Conservation (phyloP, 1,140 invertebrate species). For the Brachionus paranguensis region DNA sequence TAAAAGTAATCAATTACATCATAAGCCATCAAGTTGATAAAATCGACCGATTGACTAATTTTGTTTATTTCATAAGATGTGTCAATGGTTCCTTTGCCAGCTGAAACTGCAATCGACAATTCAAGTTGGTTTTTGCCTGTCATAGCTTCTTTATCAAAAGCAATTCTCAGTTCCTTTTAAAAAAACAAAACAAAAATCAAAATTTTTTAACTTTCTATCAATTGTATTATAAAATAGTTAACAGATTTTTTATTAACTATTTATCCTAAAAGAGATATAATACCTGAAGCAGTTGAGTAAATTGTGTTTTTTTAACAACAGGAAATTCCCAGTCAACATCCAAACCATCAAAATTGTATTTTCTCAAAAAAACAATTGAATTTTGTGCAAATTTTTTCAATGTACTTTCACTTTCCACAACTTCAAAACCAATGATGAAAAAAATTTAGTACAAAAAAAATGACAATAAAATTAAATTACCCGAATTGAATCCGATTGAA, state of each 20-base stretch:
- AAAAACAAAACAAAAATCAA: neutral
- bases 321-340: constrained; percentile 49
- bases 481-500: constrained; percentile 44
- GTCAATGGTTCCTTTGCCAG: constrained; percentile 42
- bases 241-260: too few species aligned
- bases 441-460: constrained; percentile 44
- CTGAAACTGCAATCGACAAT: constrained; percentile 51
- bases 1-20: constrained; percentile 59
- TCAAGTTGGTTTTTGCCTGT: constrained; percentile 66
- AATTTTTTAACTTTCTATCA: too few species aligned
- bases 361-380: constrained; percentile 49
- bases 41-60: constrained; percentile 79
- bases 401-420: constrained; percentile 65
- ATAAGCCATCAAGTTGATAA: constrained; percentile 83
- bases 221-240: too few species aligned
- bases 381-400: constrained; percentile 27
- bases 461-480: neutral
- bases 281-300: constrained; percentile 42
- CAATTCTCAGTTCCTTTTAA: constrained; percentile 39
- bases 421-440: constrained; percentile 61
- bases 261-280: neutral
- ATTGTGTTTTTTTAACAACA: constrained; percentile 41
- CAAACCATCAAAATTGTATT: constrained; percentile 52
- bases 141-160: constrained; percentile 41
- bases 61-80: constrained; percentile 69